Base-by-base conservation (phyloP, 2,888 invertebrate species). In the Polydrusus cervinus region DNA sequence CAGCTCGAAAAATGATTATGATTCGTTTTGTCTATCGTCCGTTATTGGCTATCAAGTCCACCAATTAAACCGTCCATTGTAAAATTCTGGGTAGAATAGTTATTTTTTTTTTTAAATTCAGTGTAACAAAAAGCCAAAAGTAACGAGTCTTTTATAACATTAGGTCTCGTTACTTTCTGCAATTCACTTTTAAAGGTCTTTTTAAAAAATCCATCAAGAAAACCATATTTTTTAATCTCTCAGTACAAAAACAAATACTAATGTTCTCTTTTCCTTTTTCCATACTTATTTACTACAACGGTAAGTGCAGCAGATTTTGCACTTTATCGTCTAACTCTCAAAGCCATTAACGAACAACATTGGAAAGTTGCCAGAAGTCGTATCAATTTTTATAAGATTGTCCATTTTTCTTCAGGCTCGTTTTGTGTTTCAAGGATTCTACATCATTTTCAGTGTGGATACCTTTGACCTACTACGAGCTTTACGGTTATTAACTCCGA, bases 341-440 rank as follows among this genome's bases (percentile, higher is more conserved):
- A 51, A 51, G 11, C 51, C 51, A 51, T 51, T 51, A 53, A 66
- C 13, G 47, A 49, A 66, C 47, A 66, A 53, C 34, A 40, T 38
- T 67, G 67, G 67, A 47, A 14, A 18, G 14, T 34, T 40, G 53
- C 67, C 67, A 67, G 55, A 34, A 55, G 11, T 53, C 67, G 67
- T 53, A 60, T 67, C 67, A 67, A 67, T 67, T 67, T 67, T 67
- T 53, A 55, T 67, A 40, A 53, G 55, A 67, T 53, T 40, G 53
- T 55, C 34, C 53, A 67, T 67, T 51, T 11, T 51, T 51, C 51
- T 20, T 51, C 10, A 18, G 20, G 18, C 34, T 43, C 43, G 43
- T 61, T 61, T 61, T 61, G 16, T 18, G 40, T 61, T 61, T 61
- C 43, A 43, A 51, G 51, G 51, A 51, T 51, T 51, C 51, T 51